Conservation (phyloP, 2,888 invertebrate species). For the Zaprionus lineosus region DNA sequence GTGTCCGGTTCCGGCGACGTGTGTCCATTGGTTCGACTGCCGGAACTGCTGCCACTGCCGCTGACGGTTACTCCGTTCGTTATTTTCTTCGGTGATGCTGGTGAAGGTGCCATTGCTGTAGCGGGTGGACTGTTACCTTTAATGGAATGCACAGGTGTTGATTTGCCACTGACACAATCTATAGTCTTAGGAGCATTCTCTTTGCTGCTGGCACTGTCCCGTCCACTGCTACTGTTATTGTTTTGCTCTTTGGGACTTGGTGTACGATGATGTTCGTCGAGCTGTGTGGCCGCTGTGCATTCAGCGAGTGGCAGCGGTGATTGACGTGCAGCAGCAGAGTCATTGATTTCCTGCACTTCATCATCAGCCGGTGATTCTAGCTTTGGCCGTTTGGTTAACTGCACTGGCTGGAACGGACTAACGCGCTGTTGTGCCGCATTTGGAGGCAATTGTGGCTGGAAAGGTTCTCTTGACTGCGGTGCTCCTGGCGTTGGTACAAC, state of each 20-base stretch:
- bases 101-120: slow-evolving; percentile 27
- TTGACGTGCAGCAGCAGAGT: slow-evolving; percentile 16
- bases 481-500: slow-evolving; percentile 17
- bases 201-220: slow-evolving; percentile 67
- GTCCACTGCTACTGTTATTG: slow-evolving; percentile 51
- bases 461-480: slow-evolving; percentile 57
- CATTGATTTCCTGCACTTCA: slow-evolving; percentile 63
- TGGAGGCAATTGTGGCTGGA: slow-evolving; percentile 63
- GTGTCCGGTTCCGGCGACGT: slow-evolving; percentile 40
- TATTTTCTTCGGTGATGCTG: slow-evolving; percentile 59
- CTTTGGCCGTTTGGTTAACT: slow-evolving; percentile 60
- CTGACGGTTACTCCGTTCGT: slow-evolving; percentile 11
- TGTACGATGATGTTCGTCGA: slow-evolving; percentile 20
- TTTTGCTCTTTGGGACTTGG: slow-evolving; percentile 55
- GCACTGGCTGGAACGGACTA: slow-evolving; percentile 68
- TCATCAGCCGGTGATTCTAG: slow-evolving; percentile 61
- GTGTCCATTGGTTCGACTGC: slow-evolving; percentile 58
- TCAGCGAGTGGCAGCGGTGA: slow-evolving; percentile 42
- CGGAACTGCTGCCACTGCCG: slow-evolving; percentile 27
- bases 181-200: slow-evolving; percentile 57
- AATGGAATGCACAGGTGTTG: slow-evolving; percentile 42
- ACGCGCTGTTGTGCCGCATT: slow-evolving; percentile 52
- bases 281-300: slow-evolving; percentile 22
- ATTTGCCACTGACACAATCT: slow-evolving; percentile 58
- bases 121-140: slow-evolving; percentile 44